These are phyloP conservation scores for Aelia acuminata DNA, from an alignment of 2,888 invertebrate genomes.

Conservation along the genomic window DNA sequence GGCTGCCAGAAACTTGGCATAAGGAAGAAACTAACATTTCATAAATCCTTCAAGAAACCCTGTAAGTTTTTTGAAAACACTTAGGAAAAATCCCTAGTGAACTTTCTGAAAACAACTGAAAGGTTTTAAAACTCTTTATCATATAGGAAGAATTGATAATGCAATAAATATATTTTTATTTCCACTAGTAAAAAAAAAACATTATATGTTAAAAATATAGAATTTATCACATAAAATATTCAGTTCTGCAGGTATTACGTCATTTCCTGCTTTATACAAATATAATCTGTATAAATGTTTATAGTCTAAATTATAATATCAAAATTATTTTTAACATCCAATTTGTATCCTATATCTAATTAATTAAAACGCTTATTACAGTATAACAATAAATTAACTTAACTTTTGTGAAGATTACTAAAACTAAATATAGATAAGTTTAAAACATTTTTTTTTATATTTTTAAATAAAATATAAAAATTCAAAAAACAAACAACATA, in stretches of 20 bases:
- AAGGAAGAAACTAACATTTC: too few species aligned
- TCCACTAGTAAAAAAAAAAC: not conserved
- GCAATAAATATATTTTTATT: constrained; percentile 11
- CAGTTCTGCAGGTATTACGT: not conserved
- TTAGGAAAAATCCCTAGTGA: too few species aligned
- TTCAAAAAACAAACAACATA: not conserved
- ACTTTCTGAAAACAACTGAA: too few species aligned
- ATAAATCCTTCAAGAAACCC: too few species aligned
- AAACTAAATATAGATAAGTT: not conserved
- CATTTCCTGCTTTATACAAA: not conserved
- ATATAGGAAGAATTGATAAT: not conserved
- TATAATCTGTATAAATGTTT: not conserved
- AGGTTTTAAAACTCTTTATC: too few species aligned
- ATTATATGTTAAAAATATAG: not conserved
- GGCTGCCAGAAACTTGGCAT: too few species aligned
- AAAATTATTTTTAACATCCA: not conserved
- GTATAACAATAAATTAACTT: not conserved
- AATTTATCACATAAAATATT: constrained; percentile 48
- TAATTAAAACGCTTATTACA: not conserved
- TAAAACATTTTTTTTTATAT: not conserved
- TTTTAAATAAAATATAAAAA: not conserved
- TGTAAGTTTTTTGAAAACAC: too few species aligned
- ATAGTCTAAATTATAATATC: not conserved
- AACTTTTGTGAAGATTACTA: not conserved
- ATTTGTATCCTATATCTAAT: not conserved